phyloP scores from a whole-genome alignment of 2,113 vertebrate species.

The Numenius arquata region DNA sequence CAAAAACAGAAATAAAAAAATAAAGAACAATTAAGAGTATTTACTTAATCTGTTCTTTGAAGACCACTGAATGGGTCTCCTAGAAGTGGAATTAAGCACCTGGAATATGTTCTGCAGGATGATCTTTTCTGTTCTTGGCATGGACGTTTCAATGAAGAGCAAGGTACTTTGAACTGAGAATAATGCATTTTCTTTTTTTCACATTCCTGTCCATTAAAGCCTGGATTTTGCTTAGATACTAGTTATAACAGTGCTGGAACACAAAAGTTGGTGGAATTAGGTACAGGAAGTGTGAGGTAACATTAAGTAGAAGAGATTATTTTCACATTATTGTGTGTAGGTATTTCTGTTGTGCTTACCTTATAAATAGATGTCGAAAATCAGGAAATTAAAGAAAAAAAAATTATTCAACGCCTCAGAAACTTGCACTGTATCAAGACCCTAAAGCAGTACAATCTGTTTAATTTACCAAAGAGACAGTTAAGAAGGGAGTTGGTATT shows the following conservation, averaged over 20 bases:
- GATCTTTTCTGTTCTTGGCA: not conserved
- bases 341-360: not conserved
- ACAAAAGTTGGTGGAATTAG: rapidly evolving
- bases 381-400: not conserved
- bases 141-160: not conserved
- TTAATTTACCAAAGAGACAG: not conserved
- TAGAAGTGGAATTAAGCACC: not conserved
- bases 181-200: not conserved
- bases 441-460: not conserved
- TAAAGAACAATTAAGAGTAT: not conserved
- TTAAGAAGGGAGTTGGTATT: not conserved
- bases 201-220: not conserved
- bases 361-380: not conserved
- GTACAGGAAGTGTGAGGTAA: not conserved
- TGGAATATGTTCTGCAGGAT: not conserved
- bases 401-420: not conserved
- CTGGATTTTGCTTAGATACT: not conserved
- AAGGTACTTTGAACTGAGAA: not conserved
- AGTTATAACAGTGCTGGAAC: not conserved
- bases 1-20: not conserved
- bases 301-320: not conserved
- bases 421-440: not conserved
- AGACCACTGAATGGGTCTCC: not conserved
- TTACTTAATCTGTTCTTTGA: not conserved
- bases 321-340: not conserved